Evolutionary conservation across 64 coral and sea anemone species (phyloP).

Genomic region (Montipora sp.): DNA sequence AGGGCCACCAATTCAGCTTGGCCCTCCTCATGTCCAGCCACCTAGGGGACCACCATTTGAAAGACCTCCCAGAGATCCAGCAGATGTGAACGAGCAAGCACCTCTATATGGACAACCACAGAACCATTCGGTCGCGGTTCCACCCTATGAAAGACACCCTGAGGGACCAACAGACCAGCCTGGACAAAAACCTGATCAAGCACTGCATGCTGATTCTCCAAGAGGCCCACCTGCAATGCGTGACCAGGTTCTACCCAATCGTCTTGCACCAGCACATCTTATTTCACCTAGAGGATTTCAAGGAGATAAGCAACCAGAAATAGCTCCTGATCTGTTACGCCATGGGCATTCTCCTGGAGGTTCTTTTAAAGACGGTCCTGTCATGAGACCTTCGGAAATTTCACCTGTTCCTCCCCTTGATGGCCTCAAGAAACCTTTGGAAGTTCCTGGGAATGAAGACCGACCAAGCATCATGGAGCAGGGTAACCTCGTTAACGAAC

Average conservation of each 20-base stretch:
- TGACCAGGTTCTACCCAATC: constrained; percentile 10
- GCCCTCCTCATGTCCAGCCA: constrained; percentile 4
- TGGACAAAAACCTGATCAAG: constrained; percentile 28
- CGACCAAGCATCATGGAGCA: background rate
- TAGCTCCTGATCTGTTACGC: constrained; percentile 26
- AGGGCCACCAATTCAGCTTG: background rate
- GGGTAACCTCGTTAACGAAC: background rate
- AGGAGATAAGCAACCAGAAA: background rate
- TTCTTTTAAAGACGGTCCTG: constrained; percentile 15
- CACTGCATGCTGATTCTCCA: constrained; percentile 9
- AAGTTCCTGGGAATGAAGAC: background rate
- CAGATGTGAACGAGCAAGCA: constrained; percentile 24
- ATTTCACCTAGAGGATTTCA: constrained; percentile 21
- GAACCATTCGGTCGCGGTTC: background rate
- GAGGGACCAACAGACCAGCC: constrained; percentile 6
- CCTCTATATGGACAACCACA: background rate
- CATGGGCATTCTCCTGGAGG: constrained; percentile 15
- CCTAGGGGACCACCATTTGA: constrained; percentile 39
- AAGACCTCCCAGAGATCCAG: background rate
- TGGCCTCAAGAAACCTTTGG: background rate
- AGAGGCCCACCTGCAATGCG: background rate
- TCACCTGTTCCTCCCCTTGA: background rate
- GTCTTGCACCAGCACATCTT: background rate
- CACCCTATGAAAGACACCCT: constrained; percentile 9
- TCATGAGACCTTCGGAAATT: background rate